Evolutionary conservation across 53 echinoderm and acorn worm genomes (phyloP).

Genomic region (Paelopatides confundens): DNA sequence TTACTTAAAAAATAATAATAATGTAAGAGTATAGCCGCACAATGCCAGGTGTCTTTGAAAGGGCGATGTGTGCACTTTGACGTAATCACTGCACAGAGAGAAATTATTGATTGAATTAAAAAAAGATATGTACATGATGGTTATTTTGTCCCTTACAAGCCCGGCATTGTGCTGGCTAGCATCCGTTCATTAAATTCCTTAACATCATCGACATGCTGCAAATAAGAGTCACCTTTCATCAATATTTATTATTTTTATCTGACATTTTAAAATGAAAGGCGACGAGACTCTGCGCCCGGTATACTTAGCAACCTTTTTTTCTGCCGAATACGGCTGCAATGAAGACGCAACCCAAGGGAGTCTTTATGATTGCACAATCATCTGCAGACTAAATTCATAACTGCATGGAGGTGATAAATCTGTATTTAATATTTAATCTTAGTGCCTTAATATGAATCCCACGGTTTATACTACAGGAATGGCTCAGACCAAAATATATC

Average conservation of each 20-base stretch:
- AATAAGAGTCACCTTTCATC: constrained; percentile 24
- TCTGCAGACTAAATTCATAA: background rate
- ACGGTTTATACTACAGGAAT: background rate
- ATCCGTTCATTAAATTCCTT: background rate
- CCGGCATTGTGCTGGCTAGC: constrained; percentile 4
- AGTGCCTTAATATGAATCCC: background rate
- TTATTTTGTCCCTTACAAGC: background rate
- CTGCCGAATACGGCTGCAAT: no score
- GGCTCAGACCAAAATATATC: background rate
- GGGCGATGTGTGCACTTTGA: background rate
- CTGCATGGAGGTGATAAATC: background rate
- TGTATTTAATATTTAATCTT: background rate
- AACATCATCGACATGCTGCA: constrained; percentile 39
- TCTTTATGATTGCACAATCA: no score
- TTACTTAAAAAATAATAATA: background rate
- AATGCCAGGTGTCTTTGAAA: background rate
- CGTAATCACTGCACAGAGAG: background rate
- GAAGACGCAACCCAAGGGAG: no score
- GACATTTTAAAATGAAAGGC: background rate
- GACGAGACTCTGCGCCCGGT: no score
- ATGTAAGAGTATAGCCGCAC: constrained; percentile 14
- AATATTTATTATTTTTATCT: constrained; percentile 48
- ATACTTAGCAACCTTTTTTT: no score
- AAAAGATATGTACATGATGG: background rate
- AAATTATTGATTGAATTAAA: no score